phyloP scores from a whole-genome alignment of 2,888 invertebrate species.

The Mactromeris polynyma region DNA sequence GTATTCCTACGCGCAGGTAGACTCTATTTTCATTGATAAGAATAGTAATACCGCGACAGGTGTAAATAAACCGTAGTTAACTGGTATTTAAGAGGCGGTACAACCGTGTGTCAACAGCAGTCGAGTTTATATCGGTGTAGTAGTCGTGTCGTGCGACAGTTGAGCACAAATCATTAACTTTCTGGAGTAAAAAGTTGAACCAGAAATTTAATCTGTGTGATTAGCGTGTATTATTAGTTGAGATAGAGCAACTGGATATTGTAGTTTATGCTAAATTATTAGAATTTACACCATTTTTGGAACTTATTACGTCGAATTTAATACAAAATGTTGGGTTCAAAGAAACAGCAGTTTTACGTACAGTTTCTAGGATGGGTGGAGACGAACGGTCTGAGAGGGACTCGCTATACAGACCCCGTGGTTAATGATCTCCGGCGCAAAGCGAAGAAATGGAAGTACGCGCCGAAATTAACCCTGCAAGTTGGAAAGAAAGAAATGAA shows the following conservation, averaged over 20 bases:
- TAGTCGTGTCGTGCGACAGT: not conserved
- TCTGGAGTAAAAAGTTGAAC: not conserved
- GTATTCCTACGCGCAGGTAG: constrained; percentile 56
- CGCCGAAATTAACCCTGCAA: constrained; percentile 91
- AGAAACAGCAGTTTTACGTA: constrained; percentile 88
- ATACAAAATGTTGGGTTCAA: constrained; percentile 64
- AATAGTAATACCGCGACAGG: constrained; percentile 38
- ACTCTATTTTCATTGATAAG: constrained; percentile 59
- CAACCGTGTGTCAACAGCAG: constrained; percentile 24
- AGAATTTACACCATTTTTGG: not conserved
- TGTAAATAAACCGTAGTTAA: constrained; percentile 50
- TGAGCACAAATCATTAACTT: constrained; percentile 2
- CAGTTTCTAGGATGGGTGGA: constrained; percentile 97
- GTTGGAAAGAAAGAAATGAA: constrained; percentile 95
- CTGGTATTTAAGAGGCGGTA: constrained; percentile 57
- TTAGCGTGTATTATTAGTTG: not conserved
- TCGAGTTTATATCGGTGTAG: not conserved
- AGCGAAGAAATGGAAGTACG: constrained; percentile 94
- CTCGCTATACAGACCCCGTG: constrained; percentile 94
- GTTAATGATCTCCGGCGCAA: constrained; percentile 94
- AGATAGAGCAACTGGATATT: not conserved
- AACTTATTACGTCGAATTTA: not conserved
- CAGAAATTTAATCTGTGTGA: not conserved
- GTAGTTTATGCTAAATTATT: not conserved
- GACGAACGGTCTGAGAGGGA: constrained; percentile 94